Evolutionary conservation across 2,113 vertebrate genomes (phyloP), one percentile per base, ranked within the genome.

Genomic region (Aegotheles bennettii): DNA sequence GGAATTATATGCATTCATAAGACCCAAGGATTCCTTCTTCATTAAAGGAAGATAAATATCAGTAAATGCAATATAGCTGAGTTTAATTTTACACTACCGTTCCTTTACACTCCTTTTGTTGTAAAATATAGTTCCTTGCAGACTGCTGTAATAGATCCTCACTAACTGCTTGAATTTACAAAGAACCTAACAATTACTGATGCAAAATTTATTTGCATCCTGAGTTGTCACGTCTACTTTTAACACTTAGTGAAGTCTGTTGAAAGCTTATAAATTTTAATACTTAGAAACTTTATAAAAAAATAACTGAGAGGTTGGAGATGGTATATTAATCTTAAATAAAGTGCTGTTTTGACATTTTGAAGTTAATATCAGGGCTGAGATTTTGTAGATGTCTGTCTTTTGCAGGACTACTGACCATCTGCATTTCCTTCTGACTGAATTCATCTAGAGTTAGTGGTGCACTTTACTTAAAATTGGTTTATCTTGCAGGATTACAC

Each of bases 401-500:
- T 89, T 95, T 90, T 86, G 25, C 35, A 78, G 33, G 24, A 23
- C 29, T 77, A 26, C 35, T 73, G 78, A 60, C 38, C 10, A 40
- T 70, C 47, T 68, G 25, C 0, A 0, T 85, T 20, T 89, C 31
- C 24, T 83, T 79, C 86, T 69, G n/a, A 35, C 31, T 86, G 53
- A 81, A 63, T 92, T 80, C 4, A 40, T 57, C 18, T 92, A 43
- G 33, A 85, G 28, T 70, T 86, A 63, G 24, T 53, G 33, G 25
- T 74, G 16, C 1, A 7, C 24, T 90, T 88, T 33, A 51, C 29
- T 89, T 60, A 76, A 88, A 74, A 68, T 48, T 74, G 28, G 4
- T 82, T 95, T 94, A 31, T 84, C 38, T 97, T 96, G 42, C 95
- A 99, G 98, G 98, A 98, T 80, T 98, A 98, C 94, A 98, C 97